These are phyloP conservation scores for Neopelma chrysocephalum DNA, from an alignment of 2,797 vertebrate genomes.

Conservation along the genomic window DNA sequence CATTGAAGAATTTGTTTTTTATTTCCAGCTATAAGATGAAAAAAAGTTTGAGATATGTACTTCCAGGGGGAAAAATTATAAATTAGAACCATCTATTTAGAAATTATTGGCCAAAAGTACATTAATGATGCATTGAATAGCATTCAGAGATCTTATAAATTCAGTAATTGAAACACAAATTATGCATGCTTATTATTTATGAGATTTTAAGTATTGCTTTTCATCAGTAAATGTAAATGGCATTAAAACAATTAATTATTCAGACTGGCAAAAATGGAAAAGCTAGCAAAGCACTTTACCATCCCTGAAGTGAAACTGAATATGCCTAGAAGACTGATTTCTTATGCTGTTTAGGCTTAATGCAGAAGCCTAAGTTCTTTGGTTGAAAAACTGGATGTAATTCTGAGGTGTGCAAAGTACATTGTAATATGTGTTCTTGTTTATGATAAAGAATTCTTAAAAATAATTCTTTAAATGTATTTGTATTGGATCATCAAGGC, in stretches of 20 bases:
- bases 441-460: background rate
- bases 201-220: constrained; percentile 71
- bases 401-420: background rate
- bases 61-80: background rate
- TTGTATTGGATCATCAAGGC: background rate
- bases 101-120: constrained; percentile 44
- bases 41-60: constrained; percentile 42
- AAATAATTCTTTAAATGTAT: background rate
- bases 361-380: background rate
- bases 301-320: constrained; percentile 50
- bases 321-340: constrained; percentile 48
- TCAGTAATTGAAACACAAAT: constrained; percentile 67
- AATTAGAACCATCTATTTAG: constrained; percentile 59
- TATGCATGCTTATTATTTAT: constrained; percentile 71
- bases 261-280: constrained; percentile 60
- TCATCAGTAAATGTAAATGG: constrained; percentile 70
- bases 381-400: background rate
- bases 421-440: background rate
- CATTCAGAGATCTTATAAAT: constrained; percentile 55
- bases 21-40: constrained; percentile 27
- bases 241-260: constrained; percentile 74
- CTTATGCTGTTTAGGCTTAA: constrained; percentile 11
- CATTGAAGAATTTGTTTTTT: constrained; percentile 2
- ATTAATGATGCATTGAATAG: constrained; percentile 54
- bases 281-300: constrained; percentile 38